These are phyloP conservation scores for Meloidogyne hapla DNA, from an alignment of 1,140 invertebrate species.

Conservation along the genomic window DNA sequence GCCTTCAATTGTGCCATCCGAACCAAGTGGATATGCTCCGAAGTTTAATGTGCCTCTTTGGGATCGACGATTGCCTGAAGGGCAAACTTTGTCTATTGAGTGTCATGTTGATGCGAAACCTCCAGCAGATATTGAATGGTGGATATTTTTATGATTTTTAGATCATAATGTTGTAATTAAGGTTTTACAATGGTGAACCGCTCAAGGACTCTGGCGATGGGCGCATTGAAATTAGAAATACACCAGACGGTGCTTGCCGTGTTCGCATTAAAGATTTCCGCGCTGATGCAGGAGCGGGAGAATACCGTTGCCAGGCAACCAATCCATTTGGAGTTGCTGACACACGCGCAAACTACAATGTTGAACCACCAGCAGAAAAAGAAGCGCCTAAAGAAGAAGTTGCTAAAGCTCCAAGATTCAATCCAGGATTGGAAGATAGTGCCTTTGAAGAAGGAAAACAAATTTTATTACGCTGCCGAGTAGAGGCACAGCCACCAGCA, in stretches of 20 bases:
- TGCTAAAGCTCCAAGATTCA: slow-evolving; percentile 58
- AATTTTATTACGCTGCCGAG: slow-evolving; percentile 49
- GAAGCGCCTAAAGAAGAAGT: slow-evolving; percentile 31
- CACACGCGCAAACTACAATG: slow-evolving; percentile 78
- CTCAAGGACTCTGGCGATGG: slow-evolving; percentile 73
- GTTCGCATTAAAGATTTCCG: slow-evolving; percentile 81
- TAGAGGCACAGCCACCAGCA: slow-evolving; percentile 51
- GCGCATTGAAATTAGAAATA: slow-evolving; percentile 71
- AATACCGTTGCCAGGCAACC: slow-evolving; percentile 84
- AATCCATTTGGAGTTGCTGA: slow-evolving; percentile 85
- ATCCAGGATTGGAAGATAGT: slow-evolving; percentile 53
- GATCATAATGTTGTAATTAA: too few relatives aligned
- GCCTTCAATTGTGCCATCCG: slow-evolving; percentile 7
- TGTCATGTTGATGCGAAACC: slow-evolving; percentile 64
- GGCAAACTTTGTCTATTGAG: slow-evolving; percentile 57
- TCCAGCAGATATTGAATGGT: slow-evolving; percentile 58
- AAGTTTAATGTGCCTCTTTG: slow-evolving; percentile 63
- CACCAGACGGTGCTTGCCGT: slow-evolving; percentile 84
- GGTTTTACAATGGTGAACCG: slow-evolving; percentile 62
- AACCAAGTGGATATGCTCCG: slow-evolving; percentile 56
- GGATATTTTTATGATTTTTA: background rate
- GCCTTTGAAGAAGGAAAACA: slow-evolving; percentile 46
- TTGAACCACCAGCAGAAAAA: slow-evolving; percentile 68
- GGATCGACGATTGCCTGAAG: slow-evolving; percentile 59
- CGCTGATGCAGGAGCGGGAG: slow-evolving; percentile 82